Base-by-base conservation (phyloP, 2,888 invertebrate species). In the Chrysina gloriosa region DNA sequence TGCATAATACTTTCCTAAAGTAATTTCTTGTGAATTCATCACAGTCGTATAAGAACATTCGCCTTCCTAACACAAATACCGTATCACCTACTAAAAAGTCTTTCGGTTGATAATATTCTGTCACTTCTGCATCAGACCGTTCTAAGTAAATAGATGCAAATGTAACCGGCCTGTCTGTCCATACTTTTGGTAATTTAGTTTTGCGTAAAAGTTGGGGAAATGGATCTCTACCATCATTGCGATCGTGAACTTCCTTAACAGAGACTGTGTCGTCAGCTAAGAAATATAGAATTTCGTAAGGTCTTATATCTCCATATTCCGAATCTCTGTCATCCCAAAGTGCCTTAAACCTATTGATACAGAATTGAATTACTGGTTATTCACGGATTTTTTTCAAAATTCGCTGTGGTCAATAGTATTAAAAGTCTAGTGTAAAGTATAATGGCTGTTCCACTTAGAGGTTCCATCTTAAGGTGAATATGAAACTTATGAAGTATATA, bases 181-280 rank as follows among this genome's bases (percentile, higher is more conserved):
- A 83, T 74, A 82, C 82, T 82, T 92, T 93, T 0, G 93, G 92
- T 21, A 95, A 84, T 83, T 91, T 93, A 58, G 88, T 92, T 82
- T 91, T 89, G 76, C 89, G 89, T 61, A 96, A 85, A 23, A 94
- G 84, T 71, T 91, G 82, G 1, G 92, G 90, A 79, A 90, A 91
- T 0, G 92, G 92, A 81, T 94, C 93, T 71, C 91, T 87, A 0
- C 94, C 94, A 70, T 90, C 90, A 77, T 90, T 91, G 11, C 87
- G 86, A 67, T 87, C 87, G 76, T 90, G 89, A 7, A 92, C 84
- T 83, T 94, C 93, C 78, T 91, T 89, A 0, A 96, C 85, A 64
- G 92, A 89, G 61, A 96, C 87, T 0, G 91, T 92, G 78, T 95
- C 93, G 78, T 96, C 94, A 63, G 90, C 89, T 19, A 96, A 84